phyloP scores from a whole-genome alignment of 2,888 invertebrate genomes.

The Acleris cristana region DNA sequence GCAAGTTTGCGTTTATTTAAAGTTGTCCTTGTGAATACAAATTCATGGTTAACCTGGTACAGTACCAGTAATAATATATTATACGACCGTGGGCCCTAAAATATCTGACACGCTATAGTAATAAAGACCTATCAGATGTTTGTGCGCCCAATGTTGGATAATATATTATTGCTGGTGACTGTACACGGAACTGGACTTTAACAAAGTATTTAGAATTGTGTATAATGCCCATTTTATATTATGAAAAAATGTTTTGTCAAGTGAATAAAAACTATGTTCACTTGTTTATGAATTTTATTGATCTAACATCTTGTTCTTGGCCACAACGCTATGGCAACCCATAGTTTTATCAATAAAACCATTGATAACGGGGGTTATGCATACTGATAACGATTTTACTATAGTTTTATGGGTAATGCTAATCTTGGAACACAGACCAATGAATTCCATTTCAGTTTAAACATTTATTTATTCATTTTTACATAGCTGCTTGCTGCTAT shows the following conservation, averaged over 20 bases:
- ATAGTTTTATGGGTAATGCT: slow-evolving; percentile 3
- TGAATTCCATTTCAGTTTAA: slow-evolving; percentile 18
- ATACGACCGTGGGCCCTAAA: too few species aligned
- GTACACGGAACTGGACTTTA: neutral
- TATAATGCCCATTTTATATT: too few species aligned
- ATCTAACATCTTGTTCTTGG: neutral
- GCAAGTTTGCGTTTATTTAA: slow-evolving; percentile 54
- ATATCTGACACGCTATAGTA: too few species aligned
- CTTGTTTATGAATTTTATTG: slow-evolving; percentile 5
- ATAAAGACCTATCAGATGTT: too few species aligned
- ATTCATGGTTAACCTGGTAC: slow-evolving; percentile 1
- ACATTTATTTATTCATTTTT: too few species aligned
- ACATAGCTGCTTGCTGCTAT: too few species aligned
- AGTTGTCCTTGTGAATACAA: slow-evolving; percentile 23
- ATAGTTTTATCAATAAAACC: slow-evolving; percentile 30
- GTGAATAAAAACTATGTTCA: too few species aligned
- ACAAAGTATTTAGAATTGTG: too few species aligned
- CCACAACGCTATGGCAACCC: slow-evolving; percentile 23
- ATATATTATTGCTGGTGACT: too few species aligned
- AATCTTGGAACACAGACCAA: neutral
- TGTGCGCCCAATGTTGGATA: too few species aligned
- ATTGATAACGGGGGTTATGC: slow-evolving; percentile 10
- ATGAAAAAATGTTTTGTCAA: too few species aligned
- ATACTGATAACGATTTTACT: slow-evolving; percentile 4
- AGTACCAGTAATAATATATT: too few species aligned